Percentiles rank a stretch among this genome's conserved stretches.
phyloP scores from a whole-genome alignment of 1,140 invertebrate genomes.

The Rhagoletis zephyria region DNA sequence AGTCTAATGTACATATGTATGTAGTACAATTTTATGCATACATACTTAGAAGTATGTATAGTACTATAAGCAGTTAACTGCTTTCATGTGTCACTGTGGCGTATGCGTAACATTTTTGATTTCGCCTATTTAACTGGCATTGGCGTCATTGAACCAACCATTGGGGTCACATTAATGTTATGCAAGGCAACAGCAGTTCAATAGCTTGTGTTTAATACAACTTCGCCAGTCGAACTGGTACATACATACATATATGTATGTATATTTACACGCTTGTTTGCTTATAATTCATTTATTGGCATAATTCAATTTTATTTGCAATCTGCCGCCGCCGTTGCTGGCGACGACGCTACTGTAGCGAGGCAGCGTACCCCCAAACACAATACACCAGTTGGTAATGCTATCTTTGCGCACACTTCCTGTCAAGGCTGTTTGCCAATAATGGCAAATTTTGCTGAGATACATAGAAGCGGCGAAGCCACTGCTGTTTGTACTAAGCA shows the following conservation, averaged over 20 bases:
- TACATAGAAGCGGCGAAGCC: no score
- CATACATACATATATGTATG: not conserved
- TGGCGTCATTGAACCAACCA: slow-evolving; percentile 41
- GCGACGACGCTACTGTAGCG: not conserved
- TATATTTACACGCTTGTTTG: not conserved
- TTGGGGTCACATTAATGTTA: slow-evolving; percentile 24
- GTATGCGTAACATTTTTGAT: slow-evolving; percentile 49
- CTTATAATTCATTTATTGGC: slow-evolving; percentile 50
- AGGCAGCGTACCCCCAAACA: not conserved
- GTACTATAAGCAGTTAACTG: not conserved
- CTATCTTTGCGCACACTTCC: slow-evolving; percentile 39
- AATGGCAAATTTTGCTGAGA: not conserved
- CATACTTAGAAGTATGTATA: no score
- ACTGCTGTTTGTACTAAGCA: not conserved
- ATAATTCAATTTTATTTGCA: slow-evolving; percentile 47
- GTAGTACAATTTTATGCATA: no score
- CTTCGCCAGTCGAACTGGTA: not conserved
- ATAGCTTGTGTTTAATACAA: not conserved
- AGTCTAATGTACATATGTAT: no score
- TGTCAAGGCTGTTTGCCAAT: slow-evolving; percentile 37
- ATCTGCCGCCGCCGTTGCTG: not conserved
- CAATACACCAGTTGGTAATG: slow-evolving; percentile 6
- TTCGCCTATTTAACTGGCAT: not conserved
- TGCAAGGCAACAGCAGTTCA: not conserved
- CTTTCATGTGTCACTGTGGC: not conserved